phyloP scores from a whole-genome alignment of 2,888 invertebrate genomes.

The Apantesis nais region DNA sequence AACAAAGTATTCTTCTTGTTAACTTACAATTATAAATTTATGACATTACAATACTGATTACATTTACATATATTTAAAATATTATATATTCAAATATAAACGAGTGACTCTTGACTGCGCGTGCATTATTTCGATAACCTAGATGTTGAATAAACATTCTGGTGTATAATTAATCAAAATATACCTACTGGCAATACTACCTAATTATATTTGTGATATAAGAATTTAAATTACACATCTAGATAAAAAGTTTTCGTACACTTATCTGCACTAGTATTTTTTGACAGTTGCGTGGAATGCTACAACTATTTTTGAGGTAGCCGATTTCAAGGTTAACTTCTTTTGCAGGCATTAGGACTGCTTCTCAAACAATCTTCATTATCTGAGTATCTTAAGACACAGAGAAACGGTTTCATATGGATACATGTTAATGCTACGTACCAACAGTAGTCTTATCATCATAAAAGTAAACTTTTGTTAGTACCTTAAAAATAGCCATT shows the following conservation, averaged over 20 bases:
- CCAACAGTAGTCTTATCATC: neutral
- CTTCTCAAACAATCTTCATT: neutral
- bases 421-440: neutral
- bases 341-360: neutral
- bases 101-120: conserved; percentile 15
- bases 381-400: neutral
- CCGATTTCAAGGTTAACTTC: neutral
- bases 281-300: neutral
- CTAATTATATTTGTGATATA: neutral
- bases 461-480: neutral
- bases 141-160: conserved; percentile 14
- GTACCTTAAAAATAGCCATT: neutral
- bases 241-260: neutral
- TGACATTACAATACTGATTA: conserved; percentile 11
- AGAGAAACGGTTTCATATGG: neutral
- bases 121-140: conserved; percentile 32
- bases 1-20: neutral
- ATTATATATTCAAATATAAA: conserved; percentile 27
- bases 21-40: neutral
- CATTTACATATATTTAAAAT: conserved; percentile 17
- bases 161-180: conserved; percentile 4
- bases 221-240: neutral
- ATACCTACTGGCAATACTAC: neutral
- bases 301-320: neutral
- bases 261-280: neutral